A percentile compares a stretch with the other conserved stretches of the same genome.
phyloP scores from a whole-genome alignment of 2,888 invertebrate genomes.

The Macrophya alboannulata region DNA sequence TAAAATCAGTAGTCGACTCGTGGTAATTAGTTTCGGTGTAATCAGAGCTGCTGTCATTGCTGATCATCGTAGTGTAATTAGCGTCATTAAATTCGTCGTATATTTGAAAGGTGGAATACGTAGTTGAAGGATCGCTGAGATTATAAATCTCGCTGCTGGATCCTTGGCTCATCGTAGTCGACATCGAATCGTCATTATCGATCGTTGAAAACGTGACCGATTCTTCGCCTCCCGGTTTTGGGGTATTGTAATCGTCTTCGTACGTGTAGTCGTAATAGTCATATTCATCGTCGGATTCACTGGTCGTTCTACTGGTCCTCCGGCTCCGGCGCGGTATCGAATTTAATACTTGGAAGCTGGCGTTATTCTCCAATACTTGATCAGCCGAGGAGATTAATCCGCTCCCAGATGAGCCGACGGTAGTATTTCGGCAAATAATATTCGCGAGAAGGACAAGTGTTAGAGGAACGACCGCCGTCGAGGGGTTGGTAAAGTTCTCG shows the following conservation, averaged over 20 bases:
- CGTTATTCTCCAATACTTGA: constrained; percentile 50
- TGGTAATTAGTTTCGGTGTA: not conserved
- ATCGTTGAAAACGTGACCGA: not conserved
- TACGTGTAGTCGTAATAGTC: not conserved
- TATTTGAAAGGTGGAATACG: not conserved
- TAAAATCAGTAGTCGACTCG: constrained; percentile 44
- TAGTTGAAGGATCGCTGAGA: not conserved
- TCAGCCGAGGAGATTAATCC: not conserved
- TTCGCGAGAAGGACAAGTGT: constrained; percentile 76
- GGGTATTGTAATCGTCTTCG: constrained; percentile 1
- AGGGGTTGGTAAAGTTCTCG: constrained; percentile 73
- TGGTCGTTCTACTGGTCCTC: not conserved
- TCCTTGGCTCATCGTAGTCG: not conserved
- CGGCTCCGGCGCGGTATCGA: not conserved
- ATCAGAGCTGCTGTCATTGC: not conserved
- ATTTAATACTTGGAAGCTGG: not conserved
- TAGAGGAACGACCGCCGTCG: constrained; percentile 78
- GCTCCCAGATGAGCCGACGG: not conserved
- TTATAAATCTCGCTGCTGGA: constrained; percentile 7
- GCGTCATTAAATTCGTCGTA: not conserved
- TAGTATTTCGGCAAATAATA: not conserved
- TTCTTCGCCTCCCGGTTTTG: not conserved
- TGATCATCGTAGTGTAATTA: not conserved
- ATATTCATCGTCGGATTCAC: not conserved
- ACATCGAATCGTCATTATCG: not conserved